Base-by-base conservation (phyloP, 2,888 invertebrate species). In the Furcula furcula region DNA sequence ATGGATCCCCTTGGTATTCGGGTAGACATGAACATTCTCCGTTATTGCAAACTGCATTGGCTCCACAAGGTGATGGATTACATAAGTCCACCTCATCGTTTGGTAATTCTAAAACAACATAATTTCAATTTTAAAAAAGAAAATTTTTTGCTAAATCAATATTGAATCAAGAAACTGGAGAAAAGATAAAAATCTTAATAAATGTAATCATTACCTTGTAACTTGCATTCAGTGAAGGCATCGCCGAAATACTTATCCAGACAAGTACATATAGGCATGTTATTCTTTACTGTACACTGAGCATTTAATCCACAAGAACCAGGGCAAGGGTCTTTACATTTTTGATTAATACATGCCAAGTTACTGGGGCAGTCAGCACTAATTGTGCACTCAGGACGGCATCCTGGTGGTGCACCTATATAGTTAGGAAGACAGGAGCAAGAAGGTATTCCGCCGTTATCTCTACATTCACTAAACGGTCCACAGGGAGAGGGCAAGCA, bases 301-400 rank as follows among this genome's bases (percentile, higher is more conserved):
- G 94, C 90, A 56, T 91, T 88, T 38, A 91, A 60, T 27, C 94
- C 94, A 60, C 94, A 96, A 4, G 93, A 93, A 7, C 95, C 95
- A 5, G 93, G 93, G 57, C 95, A 96, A n/a, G 95, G 95, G 73
- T 95, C 94, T 47, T 79, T 86, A 69, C 95, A 95, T 70, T 91
- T 93, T 62, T 93, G 92, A 51, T 92, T 91, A 27, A 95, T 93
- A 62, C 96, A 96, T 22, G 95, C 94, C 55, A 91, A 85, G 64
- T 93, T 92, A 59, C 92, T 93, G 4, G 92, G 76, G 69, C 96
- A 96, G 57, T 95, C 95, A 0, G 94, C 88, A 65, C 93, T 94
- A 15, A 94, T 91, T 7, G 90, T 87, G 65, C 93, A 93, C 65
- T 93, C 93, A 3, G 93, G 93, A 18, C 93, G 89, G 67, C 93